A percentile compares a stretch with the other conserved stretches of the same genome.
phyloP scores from a whole-genome alignment of 2,113 vertebrate species.

The Syrrhaptes paradoxus region DNA sequence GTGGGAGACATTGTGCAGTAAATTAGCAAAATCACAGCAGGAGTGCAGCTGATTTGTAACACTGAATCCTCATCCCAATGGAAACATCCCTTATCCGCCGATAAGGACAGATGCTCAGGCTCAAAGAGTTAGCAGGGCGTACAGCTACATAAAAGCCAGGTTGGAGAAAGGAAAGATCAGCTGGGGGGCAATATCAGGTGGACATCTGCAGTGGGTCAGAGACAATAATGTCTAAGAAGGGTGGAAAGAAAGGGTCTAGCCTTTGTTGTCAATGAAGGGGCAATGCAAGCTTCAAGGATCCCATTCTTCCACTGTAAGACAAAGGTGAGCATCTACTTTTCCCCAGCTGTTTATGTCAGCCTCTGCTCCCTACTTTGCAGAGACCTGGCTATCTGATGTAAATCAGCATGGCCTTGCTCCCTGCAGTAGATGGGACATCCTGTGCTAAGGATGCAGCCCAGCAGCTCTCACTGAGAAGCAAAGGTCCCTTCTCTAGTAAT shows the following conservation, averaged over 20 bases:
- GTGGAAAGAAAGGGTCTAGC: neutral
- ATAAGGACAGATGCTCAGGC: neutral
- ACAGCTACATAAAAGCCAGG: neutral
- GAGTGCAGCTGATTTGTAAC: neutral
- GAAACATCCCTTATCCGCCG: neutral
- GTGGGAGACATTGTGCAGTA: neutral
- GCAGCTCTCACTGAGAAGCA: neutral
- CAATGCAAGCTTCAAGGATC: neutral
- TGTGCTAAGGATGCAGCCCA: neutral
- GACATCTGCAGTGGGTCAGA: neutral
- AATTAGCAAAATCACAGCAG: neutral
- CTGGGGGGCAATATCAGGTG: neutral
- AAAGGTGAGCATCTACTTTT: neutral
- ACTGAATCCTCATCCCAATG: neutral
- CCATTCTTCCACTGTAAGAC: neutral
- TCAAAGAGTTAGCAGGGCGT: neutral
- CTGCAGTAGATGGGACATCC: neutral
- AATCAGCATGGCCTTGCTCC: neutral
- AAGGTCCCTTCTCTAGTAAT: neutral
- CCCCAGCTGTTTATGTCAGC: neutral
- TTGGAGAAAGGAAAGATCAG: neutral
- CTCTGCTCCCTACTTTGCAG: neutral
- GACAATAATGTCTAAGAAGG: neutral
- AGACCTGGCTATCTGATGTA: neutral
- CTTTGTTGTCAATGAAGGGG: neutral